Evolutionary conservation across 2,888 invertebrate genomes (phyloP), one percentile per base, ranked within the genome.

Genomic region (Erebia palarica): DNA sequence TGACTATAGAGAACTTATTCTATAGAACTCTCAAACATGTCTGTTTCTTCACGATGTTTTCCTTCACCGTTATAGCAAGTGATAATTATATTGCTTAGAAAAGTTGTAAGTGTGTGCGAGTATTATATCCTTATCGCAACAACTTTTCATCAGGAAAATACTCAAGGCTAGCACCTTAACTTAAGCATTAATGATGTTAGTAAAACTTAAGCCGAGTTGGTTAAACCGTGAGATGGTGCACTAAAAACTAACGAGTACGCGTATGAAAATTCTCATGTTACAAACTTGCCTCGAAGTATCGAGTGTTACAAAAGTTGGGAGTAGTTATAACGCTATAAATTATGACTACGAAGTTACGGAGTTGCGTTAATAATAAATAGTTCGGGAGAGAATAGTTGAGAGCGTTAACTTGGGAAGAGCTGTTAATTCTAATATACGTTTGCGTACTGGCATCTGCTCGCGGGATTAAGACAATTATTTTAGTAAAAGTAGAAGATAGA

Each of bases 301-400:
- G 71, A 73, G 75, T 73, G 70, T 74, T 72, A 72, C 74, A 72
- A 72, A 74, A 75, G 73, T 75, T 74, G 70, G 51, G 55, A 76
- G 77, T 78, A 80, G 81, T 81, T 80, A 79, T 79, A 80, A 78
- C 78, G 80, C 78, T 76, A 82, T 84, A 81, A 83, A 83, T 83
- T 82, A 84, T 81, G 79, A 76, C 73, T 71, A 55, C 68, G 68
- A 72, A 81, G 78, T 81, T 79, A 73, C 70, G 73, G 75, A 75
- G 77, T 77, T 77, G 76, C 76, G 79, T 83, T 82, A 81, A 82
- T 83, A 82, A 82, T 85, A 80, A 80, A 84, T 81, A 81, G 80
- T 81, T 79, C 44, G 71, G 53, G 73, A 73, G 71, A 72, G 70
- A n/a, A n/a, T 70, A 69, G 49, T 65, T 69, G 61, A 67, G 65